Conservation (phyloP, 2,113 vertebrate species). For the Antechinus flavipes region DNA sequence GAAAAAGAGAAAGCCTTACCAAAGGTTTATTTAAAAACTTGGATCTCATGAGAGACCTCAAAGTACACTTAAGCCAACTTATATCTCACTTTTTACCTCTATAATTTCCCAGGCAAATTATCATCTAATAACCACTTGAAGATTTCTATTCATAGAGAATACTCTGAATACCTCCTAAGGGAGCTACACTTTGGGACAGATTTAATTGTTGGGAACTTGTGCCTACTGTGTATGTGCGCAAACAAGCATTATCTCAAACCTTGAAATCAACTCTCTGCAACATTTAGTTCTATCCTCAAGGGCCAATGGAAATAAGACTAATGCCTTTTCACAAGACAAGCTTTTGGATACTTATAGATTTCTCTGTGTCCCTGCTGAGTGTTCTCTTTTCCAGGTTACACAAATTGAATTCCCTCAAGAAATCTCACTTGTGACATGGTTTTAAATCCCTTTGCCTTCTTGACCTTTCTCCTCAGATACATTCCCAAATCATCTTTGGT, state of each 20-base stretch:
- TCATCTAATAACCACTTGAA: not conserved
- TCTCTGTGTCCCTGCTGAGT: not conserved
- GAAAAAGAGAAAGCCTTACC: not conserved
- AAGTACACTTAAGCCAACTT: not conserved
- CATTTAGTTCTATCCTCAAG: not conserved
- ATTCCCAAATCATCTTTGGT: not conserved
- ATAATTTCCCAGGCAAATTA: not conserved
- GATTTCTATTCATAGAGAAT: not conserved
- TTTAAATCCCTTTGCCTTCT: not conserved
- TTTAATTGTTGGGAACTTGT: not conserved
- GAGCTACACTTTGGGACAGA: not conserved
- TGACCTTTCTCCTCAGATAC: not conserved
- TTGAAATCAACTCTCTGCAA: not conserved
- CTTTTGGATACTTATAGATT: not conserved
- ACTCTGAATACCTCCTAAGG: not conserved
- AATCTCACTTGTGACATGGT: not conserved
- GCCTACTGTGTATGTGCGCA: not conserved
- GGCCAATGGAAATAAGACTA: not conserved
- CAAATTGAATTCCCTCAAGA: not conserved
- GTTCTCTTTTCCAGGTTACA: not conserved
- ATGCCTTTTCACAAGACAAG: not conserved
- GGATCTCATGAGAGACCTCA: not conserved
- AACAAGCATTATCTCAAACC: not conserved
- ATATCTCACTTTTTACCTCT: not conserved
- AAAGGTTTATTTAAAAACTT: not conserved